These are phyloP conservation scores for Crotalus horridus DNA, from an alignment of 2,113 vertebrate genomes.

Conservation along the genomic window DNA sequence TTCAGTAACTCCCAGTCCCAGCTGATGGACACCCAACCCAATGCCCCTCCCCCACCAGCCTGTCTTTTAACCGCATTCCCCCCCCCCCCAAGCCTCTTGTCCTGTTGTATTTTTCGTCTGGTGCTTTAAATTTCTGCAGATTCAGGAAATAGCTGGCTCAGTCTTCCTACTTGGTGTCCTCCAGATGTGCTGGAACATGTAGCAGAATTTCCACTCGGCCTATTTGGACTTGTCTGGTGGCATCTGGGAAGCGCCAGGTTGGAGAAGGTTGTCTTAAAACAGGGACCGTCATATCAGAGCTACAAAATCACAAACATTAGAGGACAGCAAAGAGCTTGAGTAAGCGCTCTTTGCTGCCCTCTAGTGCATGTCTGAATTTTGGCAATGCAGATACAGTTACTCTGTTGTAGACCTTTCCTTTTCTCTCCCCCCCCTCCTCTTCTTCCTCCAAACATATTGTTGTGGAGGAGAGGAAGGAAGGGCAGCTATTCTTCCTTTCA, in stretches of 20 bases:
- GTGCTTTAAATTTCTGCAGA: background rate
- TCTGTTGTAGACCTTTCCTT: background rate
- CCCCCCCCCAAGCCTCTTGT: background rate
- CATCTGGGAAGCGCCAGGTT: background rate
- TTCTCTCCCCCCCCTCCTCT: background rate
- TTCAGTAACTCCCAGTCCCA: accelerated
- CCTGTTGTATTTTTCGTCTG: background rate
- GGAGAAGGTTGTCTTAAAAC: background rate
- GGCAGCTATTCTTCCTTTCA: slow-evolving; percentile 56
- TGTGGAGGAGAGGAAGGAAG: background rate
- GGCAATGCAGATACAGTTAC: background rate
- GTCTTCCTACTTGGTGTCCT: background rate
- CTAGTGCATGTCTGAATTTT: background rate
- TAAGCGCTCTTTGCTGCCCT: background rate
- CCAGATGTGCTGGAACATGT: background rate
- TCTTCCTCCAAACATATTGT: background rate
- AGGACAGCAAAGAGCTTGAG: background rate
- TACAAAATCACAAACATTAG: background rate
- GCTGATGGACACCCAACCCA: background rate
- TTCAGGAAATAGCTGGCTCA: background rate
- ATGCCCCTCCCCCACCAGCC: background rate
- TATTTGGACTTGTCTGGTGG: background rate
- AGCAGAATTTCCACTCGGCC: background rate
- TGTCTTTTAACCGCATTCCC: background rate
- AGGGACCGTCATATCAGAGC: background rate